Base-by-base conservation (phyloP, 2,888 invertebrate genomes). In the Drosophila dives region DNA sequence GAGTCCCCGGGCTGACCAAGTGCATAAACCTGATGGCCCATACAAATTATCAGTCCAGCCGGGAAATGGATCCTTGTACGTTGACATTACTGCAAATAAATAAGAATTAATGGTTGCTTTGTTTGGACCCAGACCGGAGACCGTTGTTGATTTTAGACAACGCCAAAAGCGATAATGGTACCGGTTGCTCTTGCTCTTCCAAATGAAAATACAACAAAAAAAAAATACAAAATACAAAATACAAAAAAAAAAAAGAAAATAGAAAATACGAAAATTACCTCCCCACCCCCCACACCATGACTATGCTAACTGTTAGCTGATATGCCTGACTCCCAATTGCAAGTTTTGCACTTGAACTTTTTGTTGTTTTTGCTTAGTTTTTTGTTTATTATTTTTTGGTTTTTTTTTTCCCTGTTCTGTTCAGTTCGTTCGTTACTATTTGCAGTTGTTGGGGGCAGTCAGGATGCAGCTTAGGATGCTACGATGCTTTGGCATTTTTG, bases 31-130 rank as follows among this genome's bases (percentile, higher is more conserved):
- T 62, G 93, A 92, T 81, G 93, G 93, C 75, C 93, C 93, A 83
- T 93, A 93, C 80, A 93, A 90, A 90, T 93, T 93, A 90, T 93
- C 93, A 71, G 93, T 93, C 93, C 93, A 93, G 68, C 93, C 93
- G 75, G 93, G 93, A 73, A 93, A 85, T 69, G 93, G 93, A 80
- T 93, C 93, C 86, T 93, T 93, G 86, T 93, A 93, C 72, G 93
- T 93, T 85, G 93, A 93, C 86, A 93, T 91, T 75, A 93, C 93
- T 93, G 85, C 71, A 86, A 91, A 86, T 91, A 90, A 90, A 90
- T 90, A 86, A 90, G 89, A 91, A 91, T 90, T 91, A 90, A 91
- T 90, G 91, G 86, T 69, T 80, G 75, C 75, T 78, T 76, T 81
- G 87, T 73, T 80, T 66, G 55, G 55, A 38, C 55, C 36, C 55